Evolutionary conservation across 2,797 vertebrate species (phyloP).

Genomic region (Amphiprion clarkii): DNA sequence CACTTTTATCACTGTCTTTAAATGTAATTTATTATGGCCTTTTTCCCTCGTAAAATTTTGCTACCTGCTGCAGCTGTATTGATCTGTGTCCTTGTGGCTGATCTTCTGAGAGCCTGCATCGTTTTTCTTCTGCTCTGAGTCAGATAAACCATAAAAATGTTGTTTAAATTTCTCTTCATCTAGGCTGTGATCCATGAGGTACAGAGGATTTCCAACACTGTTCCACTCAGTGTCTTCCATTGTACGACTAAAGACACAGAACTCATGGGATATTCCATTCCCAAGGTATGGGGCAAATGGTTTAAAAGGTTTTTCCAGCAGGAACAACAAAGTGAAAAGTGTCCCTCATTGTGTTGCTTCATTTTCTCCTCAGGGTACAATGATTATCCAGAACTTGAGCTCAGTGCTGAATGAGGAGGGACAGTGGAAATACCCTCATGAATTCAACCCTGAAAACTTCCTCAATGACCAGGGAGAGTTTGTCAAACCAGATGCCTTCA

Average conservation of each 20-base stretch:
- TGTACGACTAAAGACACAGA: constrained; percentile 80
- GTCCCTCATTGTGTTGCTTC: background rate
- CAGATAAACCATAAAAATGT: background rate
- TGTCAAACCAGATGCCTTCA: constrained; percentile 83
- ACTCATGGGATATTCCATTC: constrained; percentile 85
- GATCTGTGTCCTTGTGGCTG: no score
- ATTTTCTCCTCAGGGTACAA: constrained; percentile 71
- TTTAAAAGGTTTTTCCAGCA: background rate
- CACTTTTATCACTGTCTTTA: no score
- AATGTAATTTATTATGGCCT: no score
- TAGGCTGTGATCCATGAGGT: constrained; percentile 85
- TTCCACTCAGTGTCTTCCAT: constrained; percentile 83
- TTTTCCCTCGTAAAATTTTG: no score
- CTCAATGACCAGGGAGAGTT: constrained; percentile 79
- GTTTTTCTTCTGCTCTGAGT: background rate
- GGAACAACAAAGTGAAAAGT: background rate
- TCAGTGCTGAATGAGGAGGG: constrained; percentile 77
- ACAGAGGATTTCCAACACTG: constrained; percentile 80
- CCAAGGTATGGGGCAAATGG: constrained; percentile 70
- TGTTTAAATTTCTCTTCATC: constrained; percentile 8
- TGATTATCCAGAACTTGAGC: constrained; percentile 80
- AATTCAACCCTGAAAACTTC: constrained; percentile 85
- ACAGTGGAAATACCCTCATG: constrained; percentile 82
- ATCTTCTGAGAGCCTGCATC: background rate
- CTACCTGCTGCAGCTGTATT: no score